Evolutionary conservation across 2,113 vertebrate species (phyloP).

Genomic region (Fulmarus glacialis): DNA sequence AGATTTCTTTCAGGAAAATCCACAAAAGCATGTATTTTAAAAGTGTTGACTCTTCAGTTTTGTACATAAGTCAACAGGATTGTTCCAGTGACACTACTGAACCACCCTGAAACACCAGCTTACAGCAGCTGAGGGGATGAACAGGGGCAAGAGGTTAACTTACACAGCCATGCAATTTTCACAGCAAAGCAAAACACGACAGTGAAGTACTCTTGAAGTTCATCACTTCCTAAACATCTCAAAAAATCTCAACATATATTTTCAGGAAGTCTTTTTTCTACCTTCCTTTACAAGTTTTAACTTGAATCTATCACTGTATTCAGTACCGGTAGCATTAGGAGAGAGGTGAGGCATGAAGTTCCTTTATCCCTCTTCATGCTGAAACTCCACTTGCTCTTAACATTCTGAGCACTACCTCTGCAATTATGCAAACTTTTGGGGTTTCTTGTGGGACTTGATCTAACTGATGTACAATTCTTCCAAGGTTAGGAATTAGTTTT

Average conservation of each 20-base stretch:
- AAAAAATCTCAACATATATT: neutral
- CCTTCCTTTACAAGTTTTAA: neutral
- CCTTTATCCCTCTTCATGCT: neutral
- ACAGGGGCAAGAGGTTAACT: neutral
- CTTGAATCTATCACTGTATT: neutral
- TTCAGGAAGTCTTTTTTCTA: neutral
- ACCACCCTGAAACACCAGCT: neutral
- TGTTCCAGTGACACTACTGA: neutral
- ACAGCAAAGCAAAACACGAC: neutral
- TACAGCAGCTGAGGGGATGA: neutral
- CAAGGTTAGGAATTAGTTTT: neutral
- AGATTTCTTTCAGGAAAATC: neutral
- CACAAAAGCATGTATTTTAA: neutral
- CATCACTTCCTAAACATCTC: neutral
- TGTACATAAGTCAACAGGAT: accelerated
- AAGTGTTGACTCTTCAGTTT: neutral
- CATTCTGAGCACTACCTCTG: neutral
- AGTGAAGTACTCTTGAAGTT: neutral
- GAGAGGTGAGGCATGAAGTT: neutral
- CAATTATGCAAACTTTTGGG: neutral
- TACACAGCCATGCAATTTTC: neutral
- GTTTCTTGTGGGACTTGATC: neutral
- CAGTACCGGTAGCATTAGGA: neutral
- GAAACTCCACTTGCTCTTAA: neutral
- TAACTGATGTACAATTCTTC: neutral